phyloP scores from a whole-genome alignment of 2,888 invertebrate genomes.

The Oasisia sp. region DNA sequence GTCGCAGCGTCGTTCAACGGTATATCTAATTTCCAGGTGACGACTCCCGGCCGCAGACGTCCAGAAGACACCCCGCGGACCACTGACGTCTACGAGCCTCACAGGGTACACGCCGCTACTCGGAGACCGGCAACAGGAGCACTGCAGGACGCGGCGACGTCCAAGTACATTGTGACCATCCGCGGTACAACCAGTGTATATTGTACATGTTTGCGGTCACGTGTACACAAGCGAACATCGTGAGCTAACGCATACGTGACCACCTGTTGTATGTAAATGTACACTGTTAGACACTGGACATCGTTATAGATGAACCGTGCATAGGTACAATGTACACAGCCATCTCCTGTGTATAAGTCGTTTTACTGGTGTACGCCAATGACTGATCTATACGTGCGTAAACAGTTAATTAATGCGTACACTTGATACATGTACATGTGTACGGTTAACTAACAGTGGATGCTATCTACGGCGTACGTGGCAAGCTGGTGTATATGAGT shows the following conservation, averaged over 20 bases:
- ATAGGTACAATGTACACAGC: too few relatives aligned
- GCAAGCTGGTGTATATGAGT: neutral
- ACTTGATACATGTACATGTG: neutral
- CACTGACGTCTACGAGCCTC: neutral
- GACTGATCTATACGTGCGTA: too few relatives aligned
- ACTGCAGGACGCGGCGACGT: neutral
- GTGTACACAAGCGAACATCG: neutral
- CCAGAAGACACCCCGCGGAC: neutral
- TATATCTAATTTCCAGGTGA: conserved; percentile 12
- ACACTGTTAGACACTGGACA: neutral
- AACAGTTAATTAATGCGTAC: neutral
- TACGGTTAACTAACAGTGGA: neutral
- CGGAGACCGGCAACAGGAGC: neutral
- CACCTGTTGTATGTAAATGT: neutral
- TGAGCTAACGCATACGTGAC: neutral
- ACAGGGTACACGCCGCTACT: neutral
- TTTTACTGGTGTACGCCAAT: too few relatives aligned
- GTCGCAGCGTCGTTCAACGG: neutral
- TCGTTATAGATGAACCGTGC: too few relatives aligned
- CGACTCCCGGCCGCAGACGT: neutral
- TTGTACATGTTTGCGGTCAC: neutral
- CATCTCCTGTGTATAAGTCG: too few relatives aligned
- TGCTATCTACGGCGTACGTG: neutral
- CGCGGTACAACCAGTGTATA: neutral
- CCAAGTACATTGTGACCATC: neutral